These are phyloP conservation scores for Spodoptera littoralis DNA, from an alignment of 2,888 invertebrate genomes.

Conservation along the genomic window DNA sequence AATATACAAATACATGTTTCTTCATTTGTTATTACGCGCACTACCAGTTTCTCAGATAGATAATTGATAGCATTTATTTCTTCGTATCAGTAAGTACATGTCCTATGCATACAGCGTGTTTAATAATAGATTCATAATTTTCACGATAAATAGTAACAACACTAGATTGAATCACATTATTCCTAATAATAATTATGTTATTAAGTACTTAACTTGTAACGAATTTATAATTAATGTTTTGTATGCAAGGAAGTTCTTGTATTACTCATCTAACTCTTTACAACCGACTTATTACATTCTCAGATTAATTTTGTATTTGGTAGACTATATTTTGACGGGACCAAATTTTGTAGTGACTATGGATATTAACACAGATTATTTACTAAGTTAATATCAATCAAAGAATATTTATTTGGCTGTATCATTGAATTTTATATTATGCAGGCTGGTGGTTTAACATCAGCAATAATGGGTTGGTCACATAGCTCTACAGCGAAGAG, in stretches of 20 bases:
- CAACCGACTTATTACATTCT: background rate
- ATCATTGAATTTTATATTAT: background rate
- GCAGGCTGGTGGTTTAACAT: too few relatives aligned
- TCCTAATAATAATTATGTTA: conserved; percentile 6
- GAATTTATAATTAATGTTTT: conserved; percentile 59
- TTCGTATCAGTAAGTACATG: too few relatives aligned
- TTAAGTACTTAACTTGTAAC: conserved; percentile 45
- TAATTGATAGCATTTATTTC: too few relatives aligned
- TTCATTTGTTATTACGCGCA: too few relatives aligned
- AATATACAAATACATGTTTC: too few relatives aligned
- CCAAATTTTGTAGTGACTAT: conserved; percentile 20
- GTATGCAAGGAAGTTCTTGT: conserved; percentile 2
- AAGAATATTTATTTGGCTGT: conserved; percentile 30
- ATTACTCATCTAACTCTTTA: conserved; percentile 2
- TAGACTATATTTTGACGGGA: conserved; percentile 35
- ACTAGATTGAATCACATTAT: conserved; percentile 5
- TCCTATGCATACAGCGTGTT: too few relatives aligned
- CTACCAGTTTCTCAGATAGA: too few relatives aligned
- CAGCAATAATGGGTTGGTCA: too few relatives aligned
- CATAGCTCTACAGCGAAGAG: too few relatives aligned
- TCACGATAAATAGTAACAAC: conserved; percentile 6
- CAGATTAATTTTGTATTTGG: conserved; percentile 2
- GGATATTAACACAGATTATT: conserved; percentile 5
- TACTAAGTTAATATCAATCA: conserved; percentile 1
- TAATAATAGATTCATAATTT: conserved; percentile 2